Evolutionary conservation across 2,797 vertebrate species (phyloP).

Genomic region (Remorina albescens): DNA sequence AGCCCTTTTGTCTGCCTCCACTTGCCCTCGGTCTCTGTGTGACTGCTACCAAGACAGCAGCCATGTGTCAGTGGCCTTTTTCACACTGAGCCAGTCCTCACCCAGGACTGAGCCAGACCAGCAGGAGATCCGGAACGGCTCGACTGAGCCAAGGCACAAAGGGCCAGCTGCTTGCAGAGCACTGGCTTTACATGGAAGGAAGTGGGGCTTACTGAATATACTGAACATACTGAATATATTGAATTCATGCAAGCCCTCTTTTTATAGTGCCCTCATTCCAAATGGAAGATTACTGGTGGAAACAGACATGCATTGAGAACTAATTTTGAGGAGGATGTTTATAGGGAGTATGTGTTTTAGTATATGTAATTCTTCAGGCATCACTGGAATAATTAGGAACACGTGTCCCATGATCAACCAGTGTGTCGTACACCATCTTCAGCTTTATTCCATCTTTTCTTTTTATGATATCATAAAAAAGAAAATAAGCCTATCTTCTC

Average conservation of each 20-base stretch:
- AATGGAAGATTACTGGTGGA: conserved; percentile 26
- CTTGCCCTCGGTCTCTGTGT: conserved; percentile 44
- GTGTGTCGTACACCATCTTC: not conserved
- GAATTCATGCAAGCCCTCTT: conserved; percentile 59
- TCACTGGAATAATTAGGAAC: not conserved
- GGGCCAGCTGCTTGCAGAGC: conserved; percentile 83
- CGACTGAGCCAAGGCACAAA: conserved; percentile 80
- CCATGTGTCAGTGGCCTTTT: conserved; percentile 65
- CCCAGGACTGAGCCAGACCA: conserved; percentile 78
- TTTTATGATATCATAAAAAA: not conserved
- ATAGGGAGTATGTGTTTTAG: not conserved
- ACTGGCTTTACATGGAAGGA: conserved; percentile 65
- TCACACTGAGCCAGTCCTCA: conserved; percentile 70
- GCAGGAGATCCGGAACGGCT: conserved; percentile 83
- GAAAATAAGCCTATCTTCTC: conserved; percentile 22
- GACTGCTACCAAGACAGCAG: conserved; percentile 51
- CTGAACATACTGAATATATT: conserved; percentile 69
- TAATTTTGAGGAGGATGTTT: conserved; percentile 4
- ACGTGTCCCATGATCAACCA: not conserved
- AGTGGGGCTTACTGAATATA: conserved; percentile 62
- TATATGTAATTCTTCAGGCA: conserved; percentile 7
- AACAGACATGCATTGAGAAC: conserved; percentile 19
- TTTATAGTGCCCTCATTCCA: conserved; percentile 29
- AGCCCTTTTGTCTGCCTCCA: conserved; percentile 17
- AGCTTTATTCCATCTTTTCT: not conserved